Evolutionary conservation across 2,888 invertebrate genomes (phyloP).

Genomic region (Hetaerina titia): DNA sequence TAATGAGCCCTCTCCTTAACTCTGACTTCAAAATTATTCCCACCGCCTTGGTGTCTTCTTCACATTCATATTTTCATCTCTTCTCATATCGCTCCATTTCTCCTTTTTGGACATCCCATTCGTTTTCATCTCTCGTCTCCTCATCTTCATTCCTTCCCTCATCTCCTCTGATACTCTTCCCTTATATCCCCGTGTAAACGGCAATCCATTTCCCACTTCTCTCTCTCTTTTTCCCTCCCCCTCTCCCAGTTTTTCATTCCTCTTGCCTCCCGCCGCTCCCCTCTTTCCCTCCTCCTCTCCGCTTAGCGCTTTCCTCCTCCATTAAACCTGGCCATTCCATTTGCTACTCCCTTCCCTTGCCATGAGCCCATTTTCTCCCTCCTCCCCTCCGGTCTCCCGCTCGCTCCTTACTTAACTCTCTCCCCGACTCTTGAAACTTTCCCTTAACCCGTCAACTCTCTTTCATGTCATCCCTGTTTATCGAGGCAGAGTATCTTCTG

Average conservation of each 20-base stretch:
- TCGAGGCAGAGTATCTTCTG: slow-evolving; percentile 58
- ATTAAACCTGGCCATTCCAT: slow-evolving; percentile 34
- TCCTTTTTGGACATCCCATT: not conserved
- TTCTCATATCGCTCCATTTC: not conserved
- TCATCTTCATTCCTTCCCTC: not conserved
- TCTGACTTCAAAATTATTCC: not conserved
- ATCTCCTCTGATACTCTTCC: not conserved
- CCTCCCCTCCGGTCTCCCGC: not conserved
- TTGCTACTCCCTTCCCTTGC: not conserved
- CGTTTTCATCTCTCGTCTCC: not conserved
- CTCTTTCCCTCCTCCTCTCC: not conserved
- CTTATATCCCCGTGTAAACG: not conserved
- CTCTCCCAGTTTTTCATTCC: slow-evolving; percentile 15
- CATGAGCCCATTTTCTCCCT: not conserved
- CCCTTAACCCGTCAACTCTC: slow-evolving; percentile 62
- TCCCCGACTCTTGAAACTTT: slow-evolving; percentile 51
- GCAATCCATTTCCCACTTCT: slow-evolving; percentile 49
- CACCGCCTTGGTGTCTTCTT: not conserved
- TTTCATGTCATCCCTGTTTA: slow-evolving; percentile 67
- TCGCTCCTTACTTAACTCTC: not conserved
- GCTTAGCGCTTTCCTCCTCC: slow-evolving; percentile 8
- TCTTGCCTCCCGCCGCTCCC: not conserved
- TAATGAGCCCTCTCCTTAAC: not conserved
- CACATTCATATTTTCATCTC: not conserved
- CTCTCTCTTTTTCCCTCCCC: not conserved